Conservation (phyloP, 2,113 vertebrate genomes). For the Macquaria ambigua region DNA sequence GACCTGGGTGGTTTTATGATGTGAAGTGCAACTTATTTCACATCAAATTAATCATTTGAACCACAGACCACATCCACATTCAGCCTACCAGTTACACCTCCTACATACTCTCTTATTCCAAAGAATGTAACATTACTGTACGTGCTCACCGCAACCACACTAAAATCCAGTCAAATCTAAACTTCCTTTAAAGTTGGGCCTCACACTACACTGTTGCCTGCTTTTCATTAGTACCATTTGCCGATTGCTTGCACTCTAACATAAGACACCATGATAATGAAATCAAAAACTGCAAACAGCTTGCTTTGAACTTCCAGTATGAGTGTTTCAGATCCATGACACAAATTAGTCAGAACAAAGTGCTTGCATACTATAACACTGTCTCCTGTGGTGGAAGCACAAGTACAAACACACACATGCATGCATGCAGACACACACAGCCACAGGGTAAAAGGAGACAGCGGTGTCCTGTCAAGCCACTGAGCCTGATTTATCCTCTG, state of each 20-base stretch:
- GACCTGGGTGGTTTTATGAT: too few species aligned
- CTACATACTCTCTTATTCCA: neutral
- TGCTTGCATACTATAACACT: neutral
- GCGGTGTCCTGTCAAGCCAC: conserved; percentile 59
- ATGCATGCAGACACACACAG: neutral
- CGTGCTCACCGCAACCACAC: neutral
- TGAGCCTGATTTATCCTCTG: conserved; percentile 77
- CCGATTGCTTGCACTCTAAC: neutral
- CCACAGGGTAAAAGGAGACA: conserved; percentile 21
- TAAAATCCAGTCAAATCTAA: neutral
- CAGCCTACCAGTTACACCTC: too few species aligned
- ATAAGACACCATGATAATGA: neutral
- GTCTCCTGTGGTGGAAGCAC: neutral
- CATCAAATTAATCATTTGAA: neutral
- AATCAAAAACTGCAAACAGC: neutral
- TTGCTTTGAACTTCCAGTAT: neutral
- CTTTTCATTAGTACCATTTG: neutral
- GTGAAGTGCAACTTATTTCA: neutral
- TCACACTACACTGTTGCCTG: neutral
- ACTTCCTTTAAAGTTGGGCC: too few species aligned
- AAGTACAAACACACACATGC: neutral
- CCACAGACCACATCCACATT: too few species aligned
- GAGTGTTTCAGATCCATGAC: neutral
- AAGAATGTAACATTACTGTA: neutral
- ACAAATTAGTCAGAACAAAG: conserved; percentile 18